Base-by-base conservation (phyloP, 1,140 invertebrate genomes). In the Sinonovacula constricta region DNA sequence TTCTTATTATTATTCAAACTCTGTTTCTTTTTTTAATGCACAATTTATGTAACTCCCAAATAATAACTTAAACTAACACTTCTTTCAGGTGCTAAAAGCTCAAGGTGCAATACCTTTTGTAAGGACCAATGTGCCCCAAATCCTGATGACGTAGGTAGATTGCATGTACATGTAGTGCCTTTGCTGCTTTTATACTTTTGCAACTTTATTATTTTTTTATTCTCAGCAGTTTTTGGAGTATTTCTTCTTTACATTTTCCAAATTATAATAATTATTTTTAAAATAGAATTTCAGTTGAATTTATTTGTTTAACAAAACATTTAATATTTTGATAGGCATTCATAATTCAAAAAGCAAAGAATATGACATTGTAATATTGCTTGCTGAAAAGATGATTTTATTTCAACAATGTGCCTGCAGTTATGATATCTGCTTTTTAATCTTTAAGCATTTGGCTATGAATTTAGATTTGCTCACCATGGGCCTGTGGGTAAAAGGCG, bases 91-190 rank as follows among this genome's bases (percentile, higher is more conserved):
- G 15, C 71, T 91, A n/a, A 90, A 88, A 69, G 78, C 71, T 15
- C 81, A 85, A 67, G 90, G 90, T 57, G 90, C 88, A 33, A 79
- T 90, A 57, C 88, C 88, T 45, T 91, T 90, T 86, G 83, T 90
- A 0, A 86, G 85, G 57, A 91, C 90, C 18, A 91, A 91, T 60
- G 69, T 90, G 56, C 90, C 90, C 74, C 90, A 91, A 65, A 86
- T 84, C 1, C 79, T 89, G 79, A 79, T 85, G 72, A 84, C 80
- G 81, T 86, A 75, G n/a, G 81, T 81, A 33, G 1, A 5, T n/a
- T n/a, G n/a, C n/a, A n/a, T n/a, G 31, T 33, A 33, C 22, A 31
- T 18, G 31, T 34, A 7, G 10, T 57, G 7, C 10, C n/a, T 49
- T 49, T 49, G n/a, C 10, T 49, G 10, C n/a, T 12, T n/a, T 10